phyloP scores from a whole-genome alignment of 2,888 invertebrate genomes.

The Mactromeris polynyma region DNA sequence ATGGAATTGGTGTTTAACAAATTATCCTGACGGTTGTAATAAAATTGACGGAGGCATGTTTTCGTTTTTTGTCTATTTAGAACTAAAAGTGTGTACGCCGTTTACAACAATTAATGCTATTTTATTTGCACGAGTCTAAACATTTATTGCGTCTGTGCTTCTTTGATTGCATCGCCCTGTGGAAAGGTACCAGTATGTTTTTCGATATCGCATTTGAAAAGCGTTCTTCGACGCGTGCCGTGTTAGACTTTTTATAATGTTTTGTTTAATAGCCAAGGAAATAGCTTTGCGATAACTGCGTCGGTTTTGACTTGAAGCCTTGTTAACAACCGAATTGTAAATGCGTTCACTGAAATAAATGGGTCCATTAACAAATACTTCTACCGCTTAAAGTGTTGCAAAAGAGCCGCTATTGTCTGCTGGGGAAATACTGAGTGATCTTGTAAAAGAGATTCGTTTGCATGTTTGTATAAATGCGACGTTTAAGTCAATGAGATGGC shows the following conservation, averaged over 20 bases:
- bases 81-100: not conserved
- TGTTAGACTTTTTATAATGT: not conserved
- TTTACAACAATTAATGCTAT: not conserved
- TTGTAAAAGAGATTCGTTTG: not conserved
- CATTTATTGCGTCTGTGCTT: not conserved
- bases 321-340: not conserved
- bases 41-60: not conserved
- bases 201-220: not conserved
- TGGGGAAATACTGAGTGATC: not conserved
- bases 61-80: constrained; percentile 1
- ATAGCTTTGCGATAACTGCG: not conserved
- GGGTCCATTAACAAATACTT: not conserved
- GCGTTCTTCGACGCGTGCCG: not conserved
- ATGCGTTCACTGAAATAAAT: not conserved
- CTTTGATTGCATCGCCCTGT: not conserved
- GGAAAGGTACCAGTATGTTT: not conserved
- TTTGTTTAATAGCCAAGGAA: not conserved
- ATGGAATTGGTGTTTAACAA: not conserved
- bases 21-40: not conserved
- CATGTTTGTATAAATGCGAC: not conserved
- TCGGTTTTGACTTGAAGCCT: not conserved
- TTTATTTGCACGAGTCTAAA: not conserved
- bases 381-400: not conserved
- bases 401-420: not conserved
- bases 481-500: not conserved